Conservation (phyloP, 1,140 invertebrate species). For the Charaxes varanes region DNA sequence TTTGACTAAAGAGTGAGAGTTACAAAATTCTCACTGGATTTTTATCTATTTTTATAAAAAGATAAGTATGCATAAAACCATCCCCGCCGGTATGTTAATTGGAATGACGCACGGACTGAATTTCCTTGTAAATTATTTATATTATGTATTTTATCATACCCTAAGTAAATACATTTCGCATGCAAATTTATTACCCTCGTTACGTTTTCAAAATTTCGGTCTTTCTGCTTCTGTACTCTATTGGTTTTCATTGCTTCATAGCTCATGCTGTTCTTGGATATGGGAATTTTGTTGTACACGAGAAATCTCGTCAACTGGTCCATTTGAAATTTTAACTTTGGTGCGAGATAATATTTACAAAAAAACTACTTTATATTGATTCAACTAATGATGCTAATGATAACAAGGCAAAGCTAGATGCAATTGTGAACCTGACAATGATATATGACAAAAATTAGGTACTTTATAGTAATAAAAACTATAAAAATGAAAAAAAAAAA, state of each 20-base stretch:
- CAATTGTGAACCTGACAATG: no score
- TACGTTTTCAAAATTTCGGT: conserved; percentile 12
- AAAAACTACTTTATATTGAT: not conserved
- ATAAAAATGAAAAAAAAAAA: no score
- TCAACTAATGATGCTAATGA: not conserved
- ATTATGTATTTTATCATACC: conserved; percentile 17
- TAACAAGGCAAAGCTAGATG: not conserved
- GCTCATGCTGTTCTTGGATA: conserved; percentile 37
- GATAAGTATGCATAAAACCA: conserved; percentile 27
- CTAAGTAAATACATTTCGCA: conserved; percentile 15
- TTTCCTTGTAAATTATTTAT: conserved; percentile 37
- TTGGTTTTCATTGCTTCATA: conserved; percentile 38
- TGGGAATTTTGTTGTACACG: conserved; percentile 55
- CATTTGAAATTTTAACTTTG: conserved; percentile 21
- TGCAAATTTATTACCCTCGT: conserved; percentile 4
- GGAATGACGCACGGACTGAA: conserved; percentile 30
- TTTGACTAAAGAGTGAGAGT: no score
- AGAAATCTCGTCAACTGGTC: conserved; percentile 53
- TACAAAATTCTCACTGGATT: no score
- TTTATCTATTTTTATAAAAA: no score
- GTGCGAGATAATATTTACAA: conserved; percentile 5
- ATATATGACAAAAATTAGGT: no score
- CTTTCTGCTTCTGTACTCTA: conserved; percentile 28
- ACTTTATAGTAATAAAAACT: no score
- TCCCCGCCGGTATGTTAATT: conserved; percentile 32